Conservation (phyloP, 2,113 vertebrate genomes). For the Gallinago media region DNA sequence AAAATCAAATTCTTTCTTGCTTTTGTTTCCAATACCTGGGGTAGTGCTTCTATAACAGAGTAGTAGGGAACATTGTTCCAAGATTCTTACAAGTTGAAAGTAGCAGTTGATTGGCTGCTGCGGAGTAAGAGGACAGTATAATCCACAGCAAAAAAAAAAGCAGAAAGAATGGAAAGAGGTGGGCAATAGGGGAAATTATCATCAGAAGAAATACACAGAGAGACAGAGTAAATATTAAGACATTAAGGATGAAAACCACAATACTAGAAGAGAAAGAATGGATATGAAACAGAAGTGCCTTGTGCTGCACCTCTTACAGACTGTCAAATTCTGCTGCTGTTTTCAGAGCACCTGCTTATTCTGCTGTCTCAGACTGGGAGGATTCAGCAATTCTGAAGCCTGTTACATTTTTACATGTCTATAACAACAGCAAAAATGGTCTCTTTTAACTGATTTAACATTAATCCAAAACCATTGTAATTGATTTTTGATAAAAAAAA, state of each 20-base stretch:
- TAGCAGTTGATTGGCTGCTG: conserved; percentile 48
- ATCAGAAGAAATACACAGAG: neutral
- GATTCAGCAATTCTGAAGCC: neutral
- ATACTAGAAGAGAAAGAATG: neutral
- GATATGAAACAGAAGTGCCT: neutral
- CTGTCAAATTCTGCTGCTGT: neutral
- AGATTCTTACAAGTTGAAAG: neutral
- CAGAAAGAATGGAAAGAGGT: neutral
- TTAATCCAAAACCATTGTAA: neutral
- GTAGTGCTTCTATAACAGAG: neutral
- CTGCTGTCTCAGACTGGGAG: neutral
- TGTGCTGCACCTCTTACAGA: neutral
- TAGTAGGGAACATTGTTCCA: neutral
- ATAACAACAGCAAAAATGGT: neutral
- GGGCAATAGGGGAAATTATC: neutral
- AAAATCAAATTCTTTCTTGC: neutral
- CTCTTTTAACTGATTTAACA: neutral
- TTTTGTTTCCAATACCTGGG: neutral
- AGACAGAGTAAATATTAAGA: neutral
- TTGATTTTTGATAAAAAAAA: neutral
- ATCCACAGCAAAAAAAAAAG: no score
- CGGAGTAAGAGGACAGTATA: neutral
- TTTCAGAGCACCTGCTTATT: neutral
- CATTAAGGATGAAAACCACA: neutral
- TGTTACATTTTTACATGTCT: neutral